Conservation (phyloP, 2,888 invertebrate genomes). For the Stenichneumon culpator region DNA sequence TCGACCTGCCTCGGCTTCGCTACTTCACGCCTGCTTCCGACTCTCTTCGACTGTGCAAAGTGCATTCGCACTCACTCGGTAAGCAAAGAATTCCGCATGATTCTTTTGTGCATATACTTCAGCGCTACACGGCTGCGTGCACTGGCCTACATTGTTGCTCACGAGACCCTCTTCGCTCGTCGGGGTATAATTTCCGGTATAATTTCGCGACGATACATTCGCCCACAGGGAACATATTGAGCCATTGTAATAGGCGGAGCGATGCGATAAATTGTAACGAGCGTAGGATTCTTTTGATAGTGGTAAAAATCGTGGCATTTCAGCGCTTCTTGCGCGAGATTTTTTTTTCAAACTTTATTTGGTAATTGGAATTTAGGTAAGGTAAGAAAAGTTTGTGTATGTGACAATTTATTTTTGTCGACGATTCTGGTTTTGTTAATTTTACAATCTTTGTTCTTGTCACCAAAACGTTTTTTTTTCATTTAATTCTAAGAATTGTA, state of each 20-base stretch:
- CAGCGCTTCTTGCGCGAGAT: background rate
- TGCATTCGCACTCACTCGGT: slow-evolving; percentile 36
- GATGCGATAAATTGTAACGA: background rate
- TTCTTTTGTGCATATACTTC: slow-evolving; percentile 25
- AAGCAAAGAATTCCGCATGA: slow-evolving; percentile 30
- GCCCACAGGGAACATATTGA: background rate
- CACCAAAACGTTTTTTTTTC: too few species aligned
- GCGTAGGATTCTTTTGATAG: background rate
- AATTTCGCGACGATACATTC: slow-evolving; percentile 17
- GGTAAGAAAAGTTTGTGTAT: too few species aligned
- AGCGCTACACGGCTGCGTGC: background rate
- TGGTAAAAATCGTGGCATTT: background rate
- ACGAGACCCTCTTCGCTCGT: background rate
- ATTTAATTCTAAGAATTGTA: too few species aligned
- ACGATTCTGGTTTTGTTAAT: too few species aligned
- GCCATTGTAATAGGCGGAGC: background rate
- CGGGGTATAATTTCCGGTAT: slow-evolving; percentile 8
- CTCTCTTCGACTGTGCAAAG: slow-evolving; percentile 23
- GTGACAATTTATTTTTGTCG: too few species aligned
- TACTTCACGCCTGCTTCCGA: slow-evolving; percentile 11
- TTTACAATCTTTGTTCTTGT: too few species aligned
- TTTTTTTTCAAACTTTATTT: background rate
- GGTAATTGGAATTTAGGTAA: background rate
- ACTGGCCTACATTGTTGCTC: slow-evolving; percentile 42
- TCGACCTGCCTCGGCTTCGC: background rate